A percentile compares a stretch with the other conserved stretches of the same genome.
Conservation (phyloP, 2,113 vertebrate genomes). For the Chaetodon trifascialis region DNA sequence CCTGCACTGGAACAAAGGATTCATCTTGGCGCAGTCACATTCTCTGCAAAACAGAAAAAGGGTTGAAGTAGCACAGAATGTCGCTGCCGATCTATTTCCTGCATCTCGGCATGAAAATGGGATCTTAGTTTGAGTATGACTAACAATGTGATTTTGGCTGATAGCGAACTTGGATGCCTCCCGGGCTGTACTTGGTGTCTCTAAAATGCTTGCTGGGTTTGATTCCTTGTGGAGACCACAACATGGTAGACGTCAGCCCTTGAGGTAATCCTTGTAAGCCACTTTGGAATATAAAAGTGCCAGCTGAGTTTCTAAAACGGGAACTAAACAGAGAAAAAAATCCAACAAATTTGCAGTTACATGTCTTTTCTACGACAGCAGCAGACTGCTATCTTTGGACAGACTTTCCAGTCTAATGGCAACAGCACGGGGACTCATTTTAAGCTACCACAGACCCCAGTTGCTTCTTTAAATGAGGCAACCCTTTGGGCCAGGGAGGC, state of each 20-base stretch:
- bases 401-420: conserved; percentile 21
- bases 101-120: neutral
- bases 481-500: conserved; percentile 16
- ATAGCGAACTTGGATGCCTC: neutral
- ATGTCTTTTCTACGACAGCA: conserved; percentile 42
- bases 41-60: neutral
- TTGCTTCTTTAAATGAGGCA: conserved; percentile 40
- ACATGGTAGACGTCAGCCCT: conserved; percentile 36
- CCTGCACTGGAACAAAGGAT: neutral
- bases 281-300: conserved; percentile 12
- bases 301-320: conserved; percentile 4
- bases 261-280: conserved; percentile 34
- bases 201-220: conserved; percentile 20
- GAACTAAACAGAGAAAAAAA: conserved; percentile 1
- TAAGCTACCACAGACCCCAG: conserved; percentile 38
- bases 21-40: neutral
- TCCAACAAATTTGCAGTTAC: conserved; percentile 23
- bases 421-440: conserved; percentile 20
- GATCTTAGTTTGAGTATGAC: neutral
- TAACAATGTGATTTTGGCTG: conserved; percentile 11
- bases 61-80: neutral
- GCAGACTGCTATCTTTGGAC: conserved; percentile 39
- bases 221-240: conserved; percentile 18
- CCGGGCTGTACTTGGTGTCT: neutral
- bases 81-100: neutral